These are phyloP conservation scores for Pica pica DNA, from an alignment of 2,113 vertebrate genomes.

Conservation along the genomic window DNA sequence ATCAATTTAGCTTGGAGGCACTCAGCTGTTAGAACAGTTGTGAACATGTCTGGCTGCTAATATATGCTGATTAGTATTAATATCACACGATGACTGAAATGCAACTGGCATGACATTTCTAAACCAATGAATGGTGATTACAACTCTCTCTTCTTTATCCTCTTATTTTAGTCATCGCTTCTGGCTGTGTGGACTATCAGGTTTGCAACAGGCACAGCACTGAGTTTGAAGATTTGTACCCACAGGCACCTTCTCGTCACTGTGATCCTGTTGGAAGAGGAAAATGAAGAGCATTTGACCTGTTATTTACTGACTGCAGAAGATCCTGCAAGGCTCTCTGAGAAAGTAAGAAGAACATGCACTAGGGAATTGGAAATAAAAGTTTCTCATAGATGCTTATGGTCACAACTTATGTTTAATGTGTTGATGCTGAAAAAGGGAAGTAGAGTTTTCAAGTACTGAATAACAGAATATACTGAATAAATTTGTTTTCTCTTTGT, in stretches of 20 bases:
- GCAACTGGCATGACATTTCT: conserved; percentile 45
- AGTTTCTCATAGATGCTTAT: not conserved
- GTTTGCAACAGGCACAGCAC: not conserved
- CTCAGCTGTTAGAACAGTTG: conserved; percentile 69
- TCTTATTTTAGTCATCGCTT: not conserved
- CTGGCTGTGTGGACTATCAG: not conserved
- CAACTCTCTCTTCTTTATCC: conserved; percentile 11
- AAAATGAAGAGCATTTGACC: not conserved
- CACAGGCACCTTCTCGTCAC: rapidly evolving
- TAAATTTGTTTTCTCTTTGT: not conserved
- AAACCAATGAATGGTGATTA: conserved; percentile 11
- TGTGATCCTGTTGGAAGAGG: not conserved
- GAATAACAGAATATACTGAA: not conserved
- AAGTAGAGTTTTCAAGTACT: not conserved
- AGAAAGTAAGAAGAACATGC: not conserved
- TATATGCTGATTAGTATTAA: conserved; percentile 73
- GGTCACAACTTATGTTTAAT: not conserved
- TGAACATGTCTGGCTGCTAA: conserved; percentile 68
- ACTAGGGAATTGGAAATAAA: not conserved
- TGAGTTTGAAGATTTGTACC: not conserved
- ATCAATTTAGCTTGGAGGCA: conserved; percentile 69
- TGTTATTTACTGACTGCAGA: not conserved
- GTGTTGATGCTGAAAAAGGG: not conserved
- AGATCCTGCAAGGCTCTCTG: not conserved
- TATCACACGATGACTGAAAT: conserved; percentile 50